Evolutionary conservation across 2,113 vertebrate species (phyloP), one percentile per base, ranked within the genome.

Genomic region (Aviceda subcristata): DNA sequence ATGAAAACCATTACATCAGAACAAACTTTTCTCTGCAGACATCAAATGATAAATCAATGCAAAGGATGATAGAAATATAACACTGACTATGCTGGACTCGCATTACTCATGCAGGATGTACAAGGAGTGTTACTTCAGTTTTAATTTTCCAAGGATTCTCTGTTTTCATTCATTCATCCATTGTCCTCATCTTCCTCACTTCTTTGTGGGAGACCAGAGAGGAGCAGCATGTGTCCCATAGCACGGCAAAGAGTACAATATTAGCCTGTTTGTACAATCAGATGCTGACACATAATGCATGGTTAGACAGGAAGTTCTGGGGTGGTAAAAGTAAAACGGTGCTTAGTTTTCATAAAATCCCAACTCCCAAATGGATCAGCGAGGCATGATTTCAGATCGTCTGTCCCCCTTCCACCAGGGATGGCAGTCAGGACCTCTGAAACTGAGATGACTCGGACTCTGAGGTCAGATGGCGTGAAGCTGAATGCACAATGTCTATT

Each of bases 381-480:
- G 32, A 73, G 41, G 12, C 17, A 24, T 53, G 22, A 62, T 59
- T 93, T 90, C 59, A 77, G 43, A 81, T 51, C 8, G 1, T 27
- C 36, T 80, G 27, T 41, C 9, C 27, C 9, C 4, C 7, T 89
- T 88, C 53, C 11, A 59, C 38, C 10, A 34, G 1, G 10, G 34
- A 73, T 8, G 16, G 21, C 34, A 51, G 27, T 77, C 73, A 83
- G 12, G 36, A 50, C 19, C 51, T 67, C 62, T 0, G 1, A 75
- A 73, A 16, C 39, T 38, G 48, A 30, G 63, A 60, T 67, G 86
- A 92, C 26, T 46, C 1, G 8, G 55, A 34, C 36, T 90, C n/a
- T 79, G 69, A 87, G 0, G 2, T 64, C 3, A 1, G 23, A 66
- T 0, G 0, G 16, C 1, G 0, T 23, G 18, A 7, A 86, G 26